phyloP scores from a whole-genome alignment of 2,113 vertebrate species.

The Aldabrachelys gigantea region DNA sequence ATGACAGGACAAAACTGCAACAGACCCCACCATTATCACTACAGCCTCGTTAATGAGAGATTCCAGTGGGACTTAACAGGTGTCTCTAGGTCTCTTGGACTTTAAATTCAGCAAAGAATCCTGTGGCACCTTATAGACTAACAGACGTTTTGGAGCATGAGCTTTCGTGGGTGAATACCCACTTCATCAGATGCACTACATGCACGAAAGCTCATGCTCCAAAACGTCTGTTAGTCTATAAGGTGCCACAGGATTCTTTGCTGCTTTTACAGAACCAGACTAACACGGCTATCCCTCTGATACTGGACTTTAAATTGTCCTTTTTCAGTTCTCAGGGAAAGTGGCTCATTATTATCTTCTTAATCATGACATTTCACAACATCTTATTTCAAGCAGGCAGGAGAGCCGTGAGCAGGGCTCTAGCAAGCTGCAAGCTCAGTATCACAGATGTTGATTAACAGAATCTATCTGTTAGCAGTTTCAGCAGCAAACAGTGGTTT shows the following conservation, averaged over 20 bases:
- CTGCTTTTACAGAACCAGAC: too few species aligned
- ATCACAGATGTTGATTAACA: neutral
- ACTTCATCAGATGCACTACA: too few species aligned
- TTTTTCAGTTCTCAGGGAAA: neutral
- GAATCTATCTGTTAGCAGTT: neutral
- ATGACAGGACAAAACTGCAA: neutral
- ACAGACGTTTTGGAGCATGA: too few species aligned
- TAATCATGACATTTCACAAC: neutral
- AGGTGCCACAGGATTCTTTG: too few species aligned
- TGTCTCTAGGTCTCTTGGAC: neutral
- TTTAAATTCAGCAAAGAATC: neutral
- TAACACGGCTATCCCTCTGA: too few species aligned
- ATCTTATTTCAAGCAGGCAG: neutral
- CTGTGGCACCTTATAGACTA: too few species aligned
- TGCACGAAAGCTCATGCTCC: too few species aligned
- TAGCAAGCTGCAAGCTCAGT: neutral
- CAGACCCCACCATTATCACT: neutral
- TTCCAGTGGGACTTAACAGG: neutral
- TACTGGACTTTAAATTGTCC: rapidly evolving
- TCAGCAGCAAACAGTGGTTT: rapidly evolving
- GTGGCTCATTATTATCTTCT: neutral
- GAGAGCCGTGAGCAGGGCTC: neutral
- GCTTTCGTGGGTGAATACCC: too few species aligned
- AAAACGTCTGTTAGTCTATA: too few species aligned
- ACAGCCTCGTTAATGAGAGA: neutral